Conservation (phyloP, 2,113 vertebrate species). For the Crocuta crocuta region DNA sequence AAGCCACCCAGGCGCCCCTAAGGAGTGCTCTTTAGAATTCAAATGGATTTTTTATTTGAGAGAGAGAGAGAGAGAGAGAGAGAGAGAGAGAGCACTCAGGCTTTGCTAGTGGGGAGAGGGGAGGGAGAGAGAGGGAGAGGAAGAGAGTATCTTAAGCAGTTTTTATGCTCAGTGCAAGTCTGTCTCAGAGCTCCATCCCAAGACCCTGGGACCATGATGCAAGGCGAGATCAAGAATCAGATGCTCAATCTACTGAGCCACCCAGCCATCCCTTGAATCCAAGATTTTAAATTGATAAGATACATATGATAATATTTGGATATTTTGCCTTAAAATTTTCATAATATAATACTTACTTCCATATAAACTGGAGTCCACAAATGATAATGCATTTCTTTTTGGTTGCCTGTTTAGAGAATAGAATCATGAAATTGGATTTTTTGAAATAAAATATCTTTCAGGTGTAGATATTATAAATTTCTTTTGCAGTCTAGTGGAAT, state of each 20-base stretch:
- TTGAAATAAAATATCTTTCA: slow-evolving; percentile 6
- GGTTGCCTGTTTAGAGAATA: not conserved
- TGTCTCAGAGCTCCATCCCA: too few species aligned
- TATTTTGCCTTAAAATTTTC: slow-evolving; percentile 32
- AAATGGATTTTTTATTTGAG: not conserved
- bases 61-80: too few species aligned
- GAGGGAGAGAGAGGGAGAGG: too few species aligned
- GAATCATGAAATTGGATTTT: not conserved
- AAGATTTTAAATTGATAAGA: slow-evolving; percentile 21
- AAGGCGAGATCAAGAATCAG: too few species aligned
- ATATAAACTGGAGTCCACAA: not conserved
- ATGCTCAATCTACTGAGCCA: too few species aligned
- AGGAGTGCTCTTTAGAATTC: not conserved
- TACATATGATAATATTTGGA: not conserved
- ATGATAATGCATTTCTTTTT: not conserved
- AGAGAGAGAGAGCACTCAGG: too few species aligned
- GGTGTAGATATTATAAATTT: not conserved
- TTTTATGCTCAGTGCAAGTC: too few species aligned
- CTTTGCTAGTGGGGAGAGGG: too few species aligned
- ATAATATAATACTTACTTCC: slow-evolving; percentile 14
- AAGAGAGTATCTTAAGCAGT: too few species aligned
- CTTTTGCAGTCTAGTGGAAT: not conserved
- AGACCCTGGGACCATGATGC: too few species aligned
- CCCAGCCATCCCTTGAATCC: not conserved
- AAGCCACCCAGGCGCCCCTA: too few species aligned